A percentile compares a stretch with the other conserved stretches of the same genome.
Conservation (phyloP, 2,888 invertebrate species). For the Deroplatys truncata region DNA sequence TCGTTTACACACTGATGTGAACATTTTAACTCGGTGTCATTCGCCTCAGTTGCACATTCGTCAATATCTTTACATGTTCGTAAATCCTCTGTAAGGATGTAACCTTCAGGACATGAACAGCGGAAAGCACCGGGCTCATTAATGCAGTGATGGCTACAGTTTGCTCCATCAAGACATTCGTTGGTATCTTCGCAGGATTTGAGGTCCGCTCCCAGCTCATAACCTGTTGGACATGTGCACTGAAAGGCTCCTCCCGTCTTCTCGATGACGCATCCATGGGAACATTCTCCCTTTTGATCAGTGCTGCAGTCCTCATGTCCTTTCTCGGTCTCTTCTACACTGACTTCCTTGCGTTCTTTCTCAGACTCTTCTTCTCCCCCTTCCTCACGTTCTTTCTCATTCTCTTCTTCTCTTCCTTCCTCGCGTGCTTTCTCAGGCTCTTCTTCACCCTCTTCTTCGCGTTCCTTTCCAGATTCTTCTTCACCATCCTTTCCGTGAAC, state of each 20-base stretch:
- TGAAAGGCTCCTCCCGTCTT: conserved; percentile 45
- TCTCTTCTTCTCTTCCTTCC: conserved; percentile 3
- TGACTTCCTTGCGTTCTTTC: conserved; percentile 46
- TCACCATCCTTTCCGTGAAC: conserved; percentile 39
- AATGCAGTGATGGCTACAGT: conserved; percentile 38
- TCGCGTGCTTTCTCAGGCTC: neutral
- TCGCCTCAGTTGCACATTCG: conserved; percentile 26
- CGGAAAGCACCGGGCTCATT: conserved; percentile 46
- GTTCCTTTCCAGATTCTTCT: neutral
- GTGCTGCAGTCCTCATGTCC: neutral
- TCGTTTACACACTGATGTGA: conserved; percentile 47
- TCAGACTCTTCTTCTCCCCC: conserved; percentile 36
- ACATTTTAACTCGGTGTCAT: conserved; percentile 38
- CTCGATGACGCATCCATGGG: conserved; percentile 45
- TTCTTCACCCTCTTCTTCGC: conserved; percentile 23
- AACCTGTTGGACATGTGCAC: conserved; percentile 50
- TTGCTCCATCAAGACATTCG: conserved; percentile 40
- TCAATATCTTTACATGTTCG: conserved; percentile 37
- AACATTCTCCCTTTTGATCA: conserved; percentile 42
- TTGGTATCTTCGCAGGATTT: conserved; percentile 39
- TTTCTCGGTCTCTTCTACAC: neutral
- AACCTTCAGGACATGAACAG: conserved; percentile 47
- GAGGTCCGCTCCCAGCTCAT: conserved; percentile 39
- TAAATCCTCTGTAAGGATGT: conserved; percentile 40
- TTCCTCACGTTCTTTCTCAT: conserved; percentile 46